These are phyloP conservation scores for Julus scandinavius DNA, from an alignment of 2,888 invertebrate genomes.

Conservation along the genomic window DNA sequence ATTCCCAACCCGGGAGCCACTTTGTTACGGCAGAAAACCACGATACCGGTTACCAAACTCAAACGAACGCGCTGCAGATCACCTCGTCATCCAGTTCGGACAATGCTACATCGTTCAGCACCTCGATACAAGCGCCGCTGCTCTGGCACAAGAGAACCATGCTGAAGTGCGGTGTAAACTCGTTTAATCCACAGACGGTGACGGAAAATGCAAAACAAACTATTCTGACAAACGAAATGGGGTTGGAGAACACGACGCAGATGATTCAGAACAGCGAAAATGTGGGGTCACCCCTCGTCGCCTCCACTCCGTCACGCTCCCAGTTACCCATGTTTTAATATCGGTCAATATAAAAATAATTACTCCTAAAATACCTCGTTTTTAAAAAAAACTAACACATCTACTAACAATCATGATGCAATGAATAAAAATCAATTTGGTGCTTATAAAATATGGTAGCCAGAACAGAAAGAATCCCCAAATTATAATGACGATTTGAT, in stretches of 20 bases:
- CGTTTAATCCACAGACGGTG: not conserved
- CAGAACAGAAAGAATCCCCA: not conserved
- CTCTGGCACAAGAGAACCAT: not conserved
- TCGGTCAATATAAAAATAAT: not conserved
- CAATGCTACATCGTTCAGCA: not conserved
- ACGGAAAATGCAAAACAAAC: not conserved
- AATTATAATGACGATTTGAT: not conserved
- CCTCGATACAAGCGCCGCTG: conserved; percentile 40
- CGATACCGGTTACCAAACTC: conserved; percentile 34
- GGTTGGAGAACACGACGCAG: not conserved
- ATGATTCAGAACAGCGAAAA: not conserved
- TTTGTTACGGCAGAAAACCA: not conserved
- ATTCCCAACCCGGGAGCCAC: not conserved
- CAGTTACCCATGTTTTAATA: not conserved
- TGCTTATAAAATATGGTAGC: not conserved
- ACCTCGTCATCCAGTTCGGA: not conserved
- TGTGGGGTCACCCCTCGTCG: not conserved
- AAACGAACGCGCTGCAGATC: not conserved
- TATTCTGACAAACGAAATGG: not conserved
- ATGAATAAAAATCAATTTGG: not conserved
- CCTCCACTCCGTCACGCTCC: not conserved
- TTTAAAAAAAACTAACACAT: not conserved
- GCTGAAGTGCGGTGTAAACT: not conserved
- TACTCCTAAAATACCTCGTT: not conserved
- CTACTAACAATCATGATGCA: not conserved